Evolutionary conservation across 2,113 vertebrate species (phyloP), one percentile per base, ranked within the genome.

Genomic region (Terrapene triunguis): DNA sequence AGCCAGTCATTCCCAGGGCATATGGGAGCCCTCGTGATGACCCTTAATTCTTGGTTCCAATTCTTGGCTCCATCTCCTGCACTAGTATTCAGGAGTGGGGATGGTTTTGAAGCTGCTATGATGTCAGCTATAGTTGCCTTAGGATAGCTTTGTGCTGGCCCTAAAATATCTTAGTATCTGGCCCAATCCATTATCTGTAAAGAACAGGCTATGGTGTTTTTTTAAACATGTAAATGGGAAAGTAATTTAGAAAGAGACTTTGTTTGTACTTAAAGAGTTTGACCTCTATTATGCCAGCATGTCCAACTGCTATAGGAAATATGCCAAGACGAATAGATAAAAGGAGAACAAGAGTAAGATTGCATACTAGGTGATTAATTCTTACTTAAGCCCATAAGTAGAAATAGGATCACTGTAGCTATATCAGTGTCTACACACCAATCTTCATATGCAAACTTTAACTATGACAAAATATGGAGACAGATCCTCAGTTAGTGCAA

Each of bases 291-390:
- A 86, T n/a, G 81, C n/a, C 80, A 79, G 9, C 59, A 76, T 24
- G 88, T 5, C 47, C 59, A 89, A 51, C 29, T 81, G 21, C 85
- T 81, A 76, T 4, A 29, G 62, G 11, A 9, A 35, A 14, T 69
- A 9, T 53, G 10, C 27, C 16, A 94, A 69, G 89, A 12, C 42
- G 79, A 88, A 82, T 38, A 84, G 88, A 84, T 13, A 88, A 84
- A 74, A 35, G 14, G 21, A 80, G 32, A 88, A 93, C 5, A 8
- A 84, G 19, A 82, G 89, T 76, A n/a, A 92, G 55, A 88, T 10
- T 85, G 69, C 84, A 13, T 32, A 65, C 8, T 82, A 54, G 78
- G 91, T 0, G 1, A 93, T 27, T 27, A 17, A 47, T 4, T n/a
- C 27, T 59, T 59, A 12, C 55, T 10, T 24, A 57, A 57, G 55